phyloP scores from a whole-genome alignment of 1,140 invertebrate genomes.

The Parasteatoda tepidariorum region DNA sequence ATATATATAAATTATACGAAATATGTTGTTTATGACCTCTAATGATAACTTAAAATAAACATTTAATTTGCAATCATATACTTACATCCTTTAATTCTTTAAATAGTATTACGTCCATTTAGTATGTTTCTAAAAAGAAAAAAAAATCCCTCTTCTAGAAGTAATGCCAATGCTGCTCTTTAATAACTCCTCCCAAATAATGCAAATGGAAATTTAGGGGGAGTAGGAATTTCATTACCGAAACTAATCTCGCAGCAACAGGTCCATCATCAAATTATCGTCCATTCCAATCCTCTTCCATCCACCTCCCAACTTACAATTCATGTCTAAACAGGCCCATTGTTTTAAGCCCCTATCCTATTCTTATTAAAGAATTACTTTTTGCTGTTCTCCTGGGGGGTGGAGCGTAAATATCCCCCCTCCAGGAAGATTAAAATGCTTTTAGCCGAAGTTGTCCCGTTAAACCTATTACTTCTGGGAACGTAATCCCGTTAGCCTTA shows the following conservation, averaged over 20 bases:
- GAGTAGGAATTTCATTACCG: slow-evolving; percentile 25
- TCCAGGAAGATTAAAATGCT: slow-evolving; percentile 52
- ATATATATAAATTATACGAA: no score
- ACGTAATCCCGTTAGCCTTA: slow-evolving; percentile 45
- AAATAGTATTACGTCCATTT: no score
- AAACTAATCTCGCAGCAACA: slow-evolving; percentile 27
- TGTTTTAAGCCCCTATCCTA: neutral
- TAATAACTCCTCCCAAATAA: neutral
- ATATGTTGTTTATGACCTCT: no score
- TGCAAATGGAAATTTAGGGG: neutral
- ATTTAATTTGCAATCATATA: no score
- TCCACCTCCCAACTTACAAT: neutral
- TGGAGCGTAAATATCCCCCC: neutral
- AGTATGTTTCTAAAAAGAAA: no score
- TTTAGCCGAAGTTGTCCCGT: slow-evolving; percentile 47
- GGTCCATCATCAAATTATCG: slow-evolving; percentile 30
- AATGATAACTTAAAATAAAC: no score
- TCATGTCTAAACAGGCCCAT: neutral
- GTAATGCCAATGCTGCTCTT: neutral
- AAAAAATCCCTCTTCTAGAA: neutral
- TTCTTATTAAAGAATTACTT: slow-evolving; percentile 51
- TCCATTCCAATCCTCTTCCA: no score
- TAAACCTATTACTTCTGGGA: slow-evolving; percentile 51
- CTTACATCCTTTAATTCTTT: no score
- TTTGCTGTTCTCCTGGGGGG: slow-evolving; percentile 1